Base-by-base conservation (phyloP, 2,113 vertebrate genomes). In the Sterna hirundo region DNA sequence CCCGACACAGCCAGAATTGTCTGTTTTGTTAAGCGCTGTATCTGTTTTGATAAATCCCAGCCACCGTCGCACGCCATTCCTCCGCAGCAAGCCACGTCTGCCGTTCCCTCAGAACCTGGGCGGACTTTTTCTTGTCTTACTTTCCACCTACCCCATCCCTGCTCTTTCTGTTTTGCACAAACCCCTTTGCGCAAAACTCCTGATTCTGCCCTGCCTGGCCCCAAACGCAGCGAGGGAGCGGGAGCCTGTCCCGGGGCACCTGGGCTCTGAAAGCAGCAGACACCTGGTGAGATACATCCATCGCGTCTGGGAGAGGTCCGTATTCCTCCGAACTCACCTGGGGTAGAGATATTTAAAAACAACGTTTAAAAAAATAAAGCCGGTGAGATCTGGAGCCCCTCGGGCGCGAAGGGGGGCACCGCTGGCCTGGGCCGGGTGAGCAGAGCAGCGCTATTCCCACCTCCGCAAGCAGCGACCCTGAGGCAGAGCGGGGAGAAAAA, bases 1-100 rank as follows among this genome's bases (percentile, higher is more conserved):
- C 64, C 11, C 15, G 2, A 2, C 81, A 5, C 62, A 32, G 79
- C 64, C 51, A 19, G 42, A 27, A 32, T 26, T 30, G 83, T 5
- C 88, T 1, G 1, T 23, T 61, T 9, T 2, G 6, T 42, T 42
- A n/a, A 38, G 75, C 3, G 0, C 75, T 11, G 0, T 9, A 25
- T 44, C 86, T 17, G 0, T 14, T 40, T 34, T 58, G 86, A 52
- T 46, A 26, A 84, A 84, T 15, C 65, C 83, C 1, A 1, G 3
- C 52, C 49, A 2, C 9, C 57, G 12, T 2, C 5, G 0, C 51
- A 11, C 20, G 2, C 57, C 29, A 1, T 44, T 72, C n/a, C 89
- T 65, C 51, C 83, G 22, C 47, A 55, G 27, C 46, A 6, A 49
- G 44, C 38, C 2, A 15, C 1, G 32, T 16, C 91, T 34, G 65